Evolutionary conservation across 1,140 invertebrate species (phyloP).

Genomic region (Nixonia krombeini): DNA sequence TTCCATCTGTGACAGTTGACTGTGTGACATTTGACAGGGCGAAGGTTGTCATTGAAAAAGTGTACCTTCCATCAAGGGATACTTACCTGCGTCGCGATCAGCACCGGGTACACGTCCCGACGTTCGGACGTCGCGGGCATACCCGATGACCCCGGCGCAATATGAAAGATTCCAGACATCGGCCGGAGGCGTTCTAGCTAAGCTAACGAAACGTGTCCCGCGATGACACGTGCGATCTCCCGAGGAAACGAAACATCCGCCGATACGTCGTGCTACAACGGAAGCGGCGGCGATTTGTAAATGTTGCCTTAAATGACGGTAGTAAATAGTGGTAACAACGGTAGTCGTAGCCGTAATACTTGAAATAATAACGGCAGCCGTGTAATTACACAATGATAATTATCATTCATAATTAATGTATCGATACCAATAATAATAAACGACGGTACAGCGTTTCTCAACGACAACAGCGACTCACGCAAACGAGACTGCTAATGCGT

Average conservation of each 20-base stretch:
- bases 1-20: no score
- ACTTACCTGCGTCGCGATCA: not conserved
- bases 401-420: constrained; percentile 39
- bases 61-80: not conserved
- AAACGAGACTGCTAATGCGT: constrained; percentile 23
- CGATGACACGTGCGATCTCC: constrained; percentile 28
- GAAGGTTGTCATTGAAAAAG: no score
- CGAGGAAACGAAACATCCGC: constrained; percentile 43
- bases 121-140: not conserved
- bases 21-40: no score
- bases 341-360: constrained; percentile 60
- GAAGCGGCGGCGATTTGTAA: constrained; percentile 47
- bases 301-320: constrained; percentile 56
- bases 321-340: constrained; percentile 60
- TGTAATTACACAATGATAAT: no score
- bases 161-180: not conserved
- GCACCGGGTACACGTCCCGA: not conserved
- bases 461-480: constrained; percentile 42
- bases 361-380: constrained; percentile 60
- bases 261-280: constrained; percentile 33
- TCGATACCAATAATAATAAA: constrained; percentile 47
- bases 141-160: no score
- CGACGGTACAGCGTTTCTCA: constrained; percentile 37
- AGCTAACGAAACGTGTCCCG: not conserved
- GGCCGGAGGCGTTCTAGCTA: not conserved